Evolutionary conservation across 2,797 vertebrate species (phyloP).

Genomic region (Pachyuromys duprasi): DNA sequence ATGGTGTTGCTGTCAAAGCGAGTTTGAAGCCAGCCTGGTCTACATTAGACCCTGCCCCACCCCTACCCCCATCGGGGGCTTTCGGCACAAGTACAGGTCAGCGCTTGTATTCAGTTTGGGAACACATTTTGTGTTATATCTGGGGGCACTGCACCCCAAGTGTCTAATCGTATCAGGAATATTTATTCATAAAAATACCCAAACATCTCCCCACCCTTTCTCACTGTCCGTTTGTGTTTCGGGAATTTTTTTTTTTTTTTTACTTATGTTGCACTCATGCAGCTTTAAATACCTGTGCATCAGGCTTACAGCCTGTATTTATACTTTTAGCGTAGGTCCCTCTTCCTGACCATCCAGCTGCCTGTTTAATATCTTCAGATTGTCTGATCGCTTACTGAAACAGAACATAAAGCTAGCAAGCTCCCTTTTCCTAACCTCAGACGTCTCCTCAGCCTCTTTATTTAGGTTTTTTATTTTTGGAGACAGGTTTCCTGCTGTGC

Average conservation of each 20-base stretch:
- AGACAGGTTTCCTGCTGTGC: not conserved
- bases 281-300: not conserved
- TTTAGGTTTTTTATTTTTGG: not conserved
- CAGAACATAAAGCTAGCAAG: not conserved
- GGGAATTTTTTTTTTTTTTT: conserved; percentile 20
- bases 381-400: not conserved
- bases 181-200: not conserved
- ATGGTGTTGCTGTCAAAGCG: not conserved
- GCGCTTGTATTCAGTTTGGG: not conserved
- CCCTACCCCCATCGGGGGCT: not conserved
- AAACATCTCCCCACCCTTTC: not conserved
- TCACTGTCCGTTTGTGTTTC: conserved; percentile 10
- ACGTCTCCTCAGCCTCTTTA: not conserved
- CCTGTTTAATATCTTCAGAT: not conserved
- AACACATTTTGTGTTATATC: not conserved
- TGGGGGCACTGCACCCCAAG: not conserved
- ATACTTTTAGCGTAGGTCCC: not conserved
- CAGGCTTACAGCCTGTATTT: not conserved
- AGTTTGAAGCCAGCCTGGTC: not conserved
- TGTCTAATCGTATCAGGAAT: not conserved
- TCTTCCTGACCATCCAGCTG: not conserved
- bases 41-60: not conserved
- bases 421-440: not conserved
- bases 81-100: not conserved
- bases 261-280: not conserved